Evolutionary conservation across 2,113 vertebrate genomes (phyloP).

Genomic region (Scalopus aquaticus): DNA sequence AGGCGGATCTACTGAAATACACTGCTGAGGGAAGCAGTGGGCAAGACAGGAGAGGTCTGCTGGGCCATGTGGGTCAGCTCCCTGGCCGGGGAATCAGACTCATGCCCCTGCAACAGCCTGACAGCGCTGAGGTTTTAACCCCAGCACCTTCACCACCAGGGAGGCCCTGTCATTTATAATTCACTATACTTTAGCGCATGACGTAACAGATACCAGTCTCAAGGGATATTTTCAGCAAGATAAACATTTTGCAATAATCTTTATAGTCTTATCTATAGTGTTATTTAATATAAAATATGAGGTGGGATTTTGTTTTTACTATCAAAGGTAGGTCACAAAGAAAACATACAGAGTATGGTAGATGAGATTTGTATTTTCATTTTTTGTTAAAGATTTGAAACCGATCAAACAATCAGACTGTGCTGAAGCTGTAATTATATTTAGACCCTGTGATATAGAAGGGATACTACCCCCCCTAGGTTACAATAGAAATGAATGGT

Average conservation of each 20-base stretch:
- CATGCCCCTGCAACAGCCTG: too few species aligned
- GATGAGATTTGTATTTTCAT: neutral
- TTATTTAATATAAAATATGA: slow-evolving; percentile 8
- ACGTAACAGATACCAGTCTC: neutral
- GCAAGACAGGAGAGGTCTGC: too few species aligned
- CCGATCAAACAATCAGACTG: neutral
- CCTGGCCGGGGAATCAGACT: too few species aligned
- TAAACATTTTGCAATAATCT: slow-evolving; percentile 6
- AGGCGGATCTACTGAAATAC: too few species aligned
- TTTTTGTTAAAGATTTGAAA: neutral
- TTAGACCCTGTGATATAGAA: neutral
- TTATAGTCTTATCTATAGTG: neutral
- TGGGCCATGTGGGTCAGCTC: too few species aligned
- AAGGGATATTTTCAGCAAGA: neutral
- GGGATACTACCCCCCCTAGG: neutral
- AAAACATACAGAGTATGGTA: neutral
- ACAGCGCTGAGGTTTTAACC: too few species aligned
- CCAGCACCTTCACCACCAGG: too few species aligned
- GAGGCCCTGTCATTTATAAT: neutral
- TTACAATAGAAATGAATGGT: neutral
- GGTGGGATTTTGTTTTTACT: neutral
- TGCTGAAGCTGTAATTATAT: neutral
- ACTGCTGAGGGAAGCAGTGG: too few species aligned
- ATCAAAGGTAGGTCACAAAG: neutral
- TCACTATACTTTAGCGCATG: neutral